Evolutionary conservation across 2,797 vertebrate genomes (phyloP).

Genomic region (Rhynchotus rufescens): DNA sequence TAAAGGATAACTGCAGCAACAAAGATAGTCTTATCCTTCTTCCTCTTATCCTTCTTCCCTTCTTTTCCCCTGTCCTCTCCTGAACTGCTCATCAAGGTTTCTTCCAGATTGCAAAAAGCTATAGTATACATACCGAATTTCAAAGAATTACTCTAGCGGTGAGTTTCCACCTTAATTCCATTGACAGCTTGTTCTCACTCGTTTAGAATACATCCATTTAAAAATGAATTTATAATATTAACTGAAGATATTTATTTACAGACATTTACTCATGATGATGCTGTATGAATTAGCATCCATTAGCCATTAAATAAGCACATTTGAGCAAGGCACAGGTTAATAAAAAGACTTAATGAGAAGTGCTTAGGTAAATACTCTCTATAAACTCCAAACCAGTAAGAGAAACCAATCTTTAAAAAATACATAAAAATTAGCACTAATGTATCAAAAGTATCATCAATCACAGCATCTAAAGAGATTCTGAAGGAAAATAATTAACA

Average conservation of each 20-base stretch:
- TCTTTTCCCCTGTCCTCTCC: neutral
- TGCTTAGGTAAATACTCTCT: neutral
- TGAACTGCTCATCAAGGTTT: neutral
- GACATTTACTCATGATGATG: neutral
- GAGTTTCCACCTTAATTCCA: neutral
- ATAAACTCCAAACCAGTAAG: neutral
- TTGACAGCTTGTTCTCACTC: neutral
- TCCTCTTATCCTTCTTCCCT: neutral
- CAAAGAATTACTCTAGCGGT: neutral
- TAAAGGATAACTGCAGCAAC: neutral
- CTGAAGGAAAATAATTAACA: neutral
- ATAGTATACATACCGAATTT: neutral
- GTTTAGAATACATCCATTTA: neutral
- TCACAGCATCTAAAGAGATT: neutral
- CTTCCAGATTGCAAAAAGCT: neutral
- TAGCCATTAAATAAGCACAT: neutral
- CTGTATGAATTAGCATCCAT: neutral
- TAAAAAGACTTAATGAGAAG: neutral
- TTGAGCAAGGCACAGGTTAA: neutral
- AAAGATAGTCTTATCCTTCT: neutral
- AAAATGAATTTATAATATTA: neutral
- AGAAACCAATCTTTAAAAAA: neutral
- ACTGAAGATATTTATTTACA: neutral
- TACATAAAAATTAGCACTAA: neutral
- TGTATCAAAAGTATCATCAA: neutral